Base-by-base conservation (phyloP, 2,888 invertebrate genomes). In the Geotrupes spiniger region DNA sequence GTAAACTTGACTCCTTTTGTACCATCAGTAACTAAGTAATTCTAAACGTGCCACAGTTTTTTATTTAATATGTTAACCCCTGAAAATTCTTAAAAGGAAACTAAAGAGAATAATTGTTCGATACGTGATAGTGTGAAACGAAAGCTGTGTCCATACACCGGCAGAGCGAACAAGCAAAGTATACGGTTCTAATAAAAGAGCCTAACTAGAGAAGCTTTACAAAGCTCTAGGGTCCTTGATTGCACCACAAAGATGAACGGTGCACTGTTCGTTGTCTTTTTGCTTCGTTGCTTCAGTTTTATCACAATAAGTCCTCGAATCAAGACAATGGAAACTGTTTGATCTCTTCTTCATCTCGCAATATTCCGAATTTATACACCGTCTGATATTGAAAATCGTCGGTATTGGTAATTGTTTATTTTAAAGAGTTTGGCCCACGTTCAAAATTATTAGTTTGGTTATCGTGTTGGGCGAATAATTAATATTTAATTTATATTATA, bases 151-250 rank as follows among this genome's bases (percentile, higher is more conserved):
- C 49, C 48, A 49, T 49, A 49, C 36, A 42, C 28, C 36, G 12
- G 8, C 41, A 14, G n/a, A 41, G 31, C 42, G 42, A 40, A 36
- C 26, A 25, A n/a, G 38, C 26, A 39, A 31, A 46, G 48, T 37
- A 29, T 33, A 52, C 52, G 44, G 53, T 51, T 47, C 47, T 27
- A 38, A 38, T 38, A 36, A 45, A 44, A 47, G 52, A 46, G 48
- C 48, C 47, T 45, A 47, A 47, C 47, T 51, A 55, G 54, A 55
- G 54, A 45, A 47, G 45, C 46, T 36, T 37, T 46, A 57, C 58
- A 59, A 60, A 60, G 60, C 55, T 53, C 41, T 44, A 58, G 60
- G 53, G 52, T 53, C 46, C 59, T 59, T 59, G 57, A 58, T 60
- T 59, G 58, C 56, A 52, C 42, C 53, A 54, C 54, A 49, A 53